phyloP scores from a whole-genome alignment of 2,888 invertebrate species.

The Campoplex nolae region DNA sequence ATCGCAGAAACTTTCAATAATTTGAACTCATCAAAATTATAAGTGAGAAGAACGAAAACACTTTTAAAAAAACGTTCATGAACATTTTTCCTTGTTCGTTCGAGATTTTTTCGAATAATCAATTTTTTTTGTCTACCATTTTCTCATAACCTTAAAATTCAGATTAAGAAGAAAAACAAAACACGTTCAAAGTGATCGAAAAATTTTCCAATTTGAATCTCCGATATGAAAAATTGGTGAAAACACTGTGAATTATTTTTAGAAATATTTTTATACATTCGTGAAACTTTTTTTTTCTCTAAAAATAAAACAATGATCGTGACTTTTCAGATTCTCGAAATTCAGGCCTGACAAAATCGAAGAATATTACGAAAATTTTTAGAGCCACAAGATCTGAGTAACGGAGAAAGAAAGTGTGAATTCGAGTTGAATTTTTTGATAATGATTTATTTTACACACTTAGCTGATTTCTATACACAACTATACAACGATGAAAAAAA shows the following conservation, averaged over 20 bases:
- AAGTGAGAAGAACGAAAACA: background rate
- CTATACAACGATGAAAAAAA: slow-evolving; percentile 84
- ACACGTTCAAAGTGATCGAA: too few species aligned
- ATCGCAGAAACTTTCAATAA: background rate
- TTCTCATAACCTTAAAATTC: too few species aligned
- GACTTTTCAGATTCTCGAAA: background rate
- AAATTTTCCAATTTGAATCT: too few species aligned
- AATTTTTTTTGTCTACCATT: background rate
- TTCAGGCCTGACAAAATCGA: background rate
- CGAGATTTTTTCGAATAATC: background rate
- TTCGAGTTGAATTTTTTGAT: slow-evolving; percentile 70
- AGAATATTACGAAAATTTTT: background rate
- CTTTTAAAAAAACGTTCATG: background rate
- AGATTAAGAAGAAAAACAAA: too few species aligned
- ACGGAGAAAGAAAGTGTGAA: background rate
- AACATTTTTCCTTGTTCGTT: background rate
- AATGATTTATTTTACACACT: slow-evolving; percentile 84
- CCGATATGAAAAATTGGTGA: too few species aligned
- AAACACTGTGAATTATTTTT: too few species aligned
- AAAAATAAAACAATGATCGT: too few species aligned
- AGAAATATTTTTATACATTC: background rate
- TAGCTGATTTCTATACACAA: slow-evolving; percentile 84
- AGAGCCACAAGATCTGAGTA: background rate
- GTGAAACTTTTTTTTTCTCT: background rate
- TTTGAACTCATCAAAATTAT: background rate